Conservation (phyloP, 2,113 vertebrate species). For the Morone saxatilis region DNA sequence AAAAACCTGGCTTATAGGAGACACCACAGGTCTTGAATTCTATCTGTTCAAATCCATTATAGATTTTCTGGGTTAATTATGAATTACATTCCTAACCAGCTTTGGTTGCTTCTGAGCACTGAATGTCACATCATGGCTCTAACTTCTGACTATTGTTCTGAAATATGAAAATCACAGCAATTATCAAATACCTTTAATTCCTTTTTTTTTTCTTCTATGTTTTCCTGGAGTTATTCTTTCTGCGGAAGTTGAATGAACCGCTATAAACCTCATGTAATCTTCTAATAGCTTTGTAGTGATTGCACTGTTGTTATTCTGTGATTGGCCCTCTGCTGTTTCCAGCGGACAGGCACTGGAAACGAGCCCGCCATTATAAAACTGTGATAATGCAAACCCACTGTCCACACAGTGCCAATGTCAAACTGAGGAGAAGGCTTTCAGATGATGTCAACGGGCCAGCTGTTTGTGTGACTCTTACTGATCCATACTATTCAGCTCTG, state of each 20-base stretch:
- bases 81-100: neutral
- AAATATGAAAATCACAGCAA: neutral
- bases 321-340: neutral
- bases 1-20: too few relatives aligned
- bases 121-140: neutral
- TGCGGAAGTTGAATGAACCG: neutral
- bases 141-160: neutral
- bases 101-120: neutral
- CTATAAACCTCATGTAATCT: neutral
- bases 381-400: conserved; percentile 35
- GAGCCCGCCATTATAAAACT: conserved; percentile 12
- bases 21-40: too few relatives aligned
- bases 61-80: neutral
- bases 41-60: neutral
- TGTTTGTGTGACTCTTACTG: conserved; percentile 55
- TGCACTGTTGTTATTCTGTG: neutral
- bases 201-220: neutral
- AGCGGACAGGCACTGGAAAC: neutral
- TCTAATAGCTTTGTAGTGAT: neutral
- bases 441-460: conserved; percentile 53
- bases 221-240: neutral
- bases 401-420: conserved; percentile 40
- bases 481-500: conserved; percentile 38
- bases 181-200: neutral
- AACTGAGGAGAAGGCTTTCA: conserved; percentile 33